Evolutionary conservation across 1,140 invertebrate genomes (phyloP), one percentile per base, ranked within the genome.

Genomic region (Zophobas atratus): DNA sequence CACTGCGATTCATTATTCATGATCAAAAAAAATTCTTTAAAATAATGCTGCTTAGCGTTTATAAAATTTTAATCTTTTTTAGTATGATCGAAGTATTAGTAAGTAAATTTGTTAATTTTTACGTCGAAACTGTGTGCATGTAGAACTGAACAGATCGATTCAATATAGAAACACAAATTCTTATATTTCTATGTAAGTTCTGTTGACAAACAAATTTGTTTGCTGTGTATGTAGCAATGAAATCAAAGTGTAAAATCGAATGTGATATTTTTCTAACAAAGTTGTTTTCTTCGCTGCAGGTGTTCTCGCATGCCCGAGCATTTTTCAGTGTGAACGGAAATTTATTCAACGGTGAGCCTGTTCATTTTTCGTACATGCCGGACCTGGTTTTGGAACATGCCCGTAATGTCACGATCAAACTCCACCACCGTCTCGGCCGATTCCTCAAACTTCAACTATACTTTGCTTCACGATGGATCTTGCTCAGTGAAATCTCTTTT

Each of bases 401-500:
- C 56, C 90, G 96, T 55, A 93, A 95, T 83, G 93, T 97, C 77
- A 93, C 93, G 80, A 93, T 98, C 82, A 93, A 93, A 83, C 89
- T 97, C 53, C 92, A 95, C 83, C 91, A 95, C 83, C 89, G 93
- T 41, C 88, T 95, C 34, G 96, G 93, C 57, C 89, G 90, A 75
- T 95, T 91, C 85, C 86, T 97, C 41, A 94, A 94, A 85, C 87
- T 97, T 51, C 93, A 95, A 83, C 89, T 97, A 36, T 95, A 93
- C 87, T 97, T 97, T 84, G 93, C 94, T 57, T 89, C 93, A 2
- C 89, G 91, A 78, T 97, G 95, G 95, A 93, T 98, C 80, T 91
- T 97, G 88, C 90, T 98, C 79, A 96, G 95, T 84, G 96, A 97
- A 87, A 91, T 97, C 67, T 90, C 91, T 73, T 95, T 95, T 82